A percentile compares a stretch with the other conserved stretches of the same genome.
Evolutionary conservation across 2,113 vertebrate genomes (phyloP).

Genomic region (Tachycineta bicolor): DNA sequence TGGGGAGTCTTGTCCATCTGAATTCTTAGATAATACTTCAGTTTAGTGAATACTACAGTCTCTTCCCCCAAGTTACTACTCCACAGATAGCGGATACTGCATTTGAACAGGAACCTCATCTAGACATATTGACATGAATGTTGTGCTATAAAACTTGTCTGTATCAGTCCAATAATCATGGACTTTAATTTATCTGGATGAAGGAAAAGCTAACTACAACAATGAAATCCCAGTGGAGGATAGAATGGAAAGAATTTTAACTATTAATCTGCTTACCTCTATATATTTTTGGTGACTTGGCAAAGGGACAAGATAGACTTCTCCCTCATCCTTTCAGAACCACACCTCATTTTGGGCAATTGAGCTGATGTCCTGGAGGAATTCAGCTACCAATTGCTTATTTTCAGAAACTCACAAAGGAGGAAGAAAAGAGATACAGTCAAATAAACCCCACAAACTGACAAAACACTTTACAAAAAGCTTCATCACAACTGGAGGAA

Average conservation of each 20-base stretch:
- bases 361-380: background rate
- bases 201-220: background rate
- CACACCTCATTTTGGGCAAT: background rate
- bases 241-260: background rate
- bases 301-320: background rate
- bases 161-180: background rate
- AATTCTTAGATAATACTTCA: background rate
- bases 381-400: background rate
- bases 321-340: background rate
- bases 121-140: background rate
- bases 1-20: background rate
- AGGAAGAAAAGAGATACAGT: background rate
- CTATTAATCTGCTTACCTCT: background rate
- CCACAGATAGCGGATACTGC: background rate
- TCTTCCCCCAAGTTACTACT: background rate
- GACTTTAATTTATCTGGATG: background rate
- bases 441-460: background rate
- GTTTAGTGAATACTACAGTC: background rate
- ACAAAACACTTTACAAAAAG: background rate
- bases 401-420: background rate
- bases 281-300: background rate
- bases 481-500: background rate
- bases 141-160: background rate
- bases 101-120: background rate
- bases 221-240: background rate